Evolutionary conservation across 2,113 vertebrate species (phyloP), one percentile per base, ranked within the genome.

Genomic region (Silurus meridionalis): DNA sequence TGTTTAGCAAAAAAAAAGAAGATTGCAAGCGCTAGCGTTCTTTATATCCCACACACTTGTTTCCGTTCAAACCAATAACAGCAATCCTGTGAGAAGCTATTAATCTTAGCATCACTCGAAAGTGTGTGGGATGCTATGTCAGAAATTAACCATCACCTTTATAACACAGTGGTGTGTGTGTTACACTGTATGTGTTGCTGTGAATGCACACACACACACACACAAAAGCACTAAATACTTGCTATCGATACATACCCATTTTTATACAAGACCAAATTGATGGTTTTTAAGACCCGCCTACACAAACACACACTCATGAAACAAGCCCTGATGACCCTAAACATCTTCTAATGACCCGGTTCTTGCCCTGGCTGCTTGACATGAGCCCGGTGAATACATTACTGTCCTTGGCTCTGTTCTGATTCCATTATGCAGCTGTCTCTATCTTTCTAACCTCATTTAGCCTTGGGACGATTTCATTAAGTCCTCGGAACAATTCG

Each of bases 391-490:
- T 86, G 80, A 86, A 86, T 86, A 86, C 69, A 86, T 86, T 86
- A 86, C 80, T 86, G 85, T 86, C 80, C 57, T 17, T 11, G 9
- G 14, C n/a, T 86, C 55, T 17, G 17, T 37, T 82, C 69, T 64
- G 80, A 75, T 86, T 86, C 80, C 60, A 86, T 86, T 86, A 86
- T 86, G 80, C 80, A 75, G 80, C 85, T 82, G 85, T 86, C 85
- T 86, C 69, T 57, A 55, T 53, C 69, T 77, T 72, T 82, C 80
- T 82, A 82, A 72, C 85, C 85, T 86, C 85, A 83, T 82, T 86
- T 86, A 86, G 80, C 85, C 80, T 23, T 15, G 25, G 69, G 74
- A 11, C 58, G 58, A 66, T 86, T 82, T 82, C 80, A 86, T 86
- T 83, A 86, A 82, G 80, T 74, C 60, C 37, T 46, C 58, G 4